Evolutionary conservation across 1,140 invertebrate genomes (phyloP).

Genomic region (Micrasema minimum): DNA sequence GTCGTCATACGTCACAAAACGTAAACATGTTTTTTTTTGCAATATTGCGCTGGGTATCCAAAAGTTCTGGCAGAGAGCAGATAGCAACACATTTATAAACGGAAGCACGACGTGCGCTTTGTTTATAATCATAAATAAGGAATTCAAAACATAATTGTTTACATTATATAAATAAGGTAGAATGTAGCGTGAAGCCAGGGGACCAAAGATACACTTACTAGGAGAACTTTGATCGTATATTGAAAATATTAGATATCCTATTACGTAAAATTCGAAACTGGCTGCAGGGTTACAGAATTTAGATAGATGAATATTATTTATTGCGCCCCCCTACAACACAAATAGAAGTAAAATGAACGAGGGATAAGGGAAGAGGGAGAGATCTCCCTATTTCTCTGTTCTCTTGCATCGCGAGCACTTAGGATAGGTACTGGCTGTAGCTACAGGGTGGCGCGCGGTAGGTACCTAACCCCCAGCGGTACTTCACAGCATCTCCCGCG

Average conservation of each 20-base stretch:
- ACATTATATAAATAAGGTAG: too few species aligned
- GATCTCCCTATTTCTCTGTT: background rate
- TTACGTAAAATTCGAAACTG: too few species aligned
- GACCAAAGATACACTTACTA: background rate
- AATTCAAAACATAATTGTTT: constrained; percentile 13
- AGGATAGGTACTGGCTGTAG: constrained; percentile 4
- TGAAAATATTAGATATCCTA: too few species aligned
- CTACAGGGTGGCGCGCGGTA: background rate
- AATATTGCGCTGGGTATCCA: too few species aligned
- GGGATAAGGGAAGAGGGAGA: background rate
- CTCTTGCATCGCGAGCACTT: constrained; percentile 14
- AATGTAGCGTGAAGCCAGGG: too few species aligned
- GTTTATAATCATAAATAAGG: constrained; percentile 26
- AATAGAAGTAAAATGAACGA: too few species aligned
- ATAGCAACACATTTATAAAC: background rate
- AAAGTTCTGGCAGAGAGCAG: too few species aligned
- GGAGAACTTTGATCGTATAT: too few species aligned
- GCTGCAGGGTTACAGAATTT: too few species aligned
- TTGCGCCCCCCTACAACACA: background rate
- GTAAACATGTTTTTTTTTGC: too few species aligned
- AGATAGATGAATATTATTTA: background rate
- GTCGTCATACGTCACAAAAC: too few species aligned
- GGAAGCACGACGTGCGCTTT: background rate
- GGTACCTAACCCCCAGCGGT: background rate
- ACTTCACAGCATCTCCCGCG: constrained; percentile 7